Evolutionary conservation across 1,140 invertebrate genomes (phyloP), one percentile per base, ranked within the genome.

Genomic region (Halesus radiatus): DNA sequence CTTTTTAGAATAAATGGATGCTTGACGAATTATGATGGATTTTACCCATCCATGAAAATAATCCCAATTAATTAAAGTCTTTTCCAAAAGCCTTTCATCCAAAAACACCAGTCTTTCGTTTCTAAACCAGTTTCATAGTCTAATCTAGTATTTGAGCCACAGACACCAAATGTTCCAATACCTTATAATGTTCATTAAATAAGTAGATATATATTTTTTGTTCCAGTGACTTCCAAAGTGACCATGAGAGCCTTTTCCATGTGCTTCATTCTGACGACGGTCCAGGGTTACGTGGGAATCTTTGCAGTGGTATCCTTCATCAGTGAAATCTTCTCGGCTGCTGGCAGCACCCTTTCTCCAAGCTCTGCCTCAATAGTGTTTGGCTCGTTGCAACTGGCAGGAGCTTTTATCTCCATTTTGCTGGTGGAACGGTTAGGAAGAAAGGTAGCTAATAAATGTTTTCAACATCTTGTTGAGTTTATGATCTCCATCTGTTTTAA

Each of bases 361-460:
- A 72, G 22, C 29, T 53, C 15, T 1, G 58, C 60, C 6, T 16
- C 80, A 16, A 81, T 84, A 20, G 68, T 84, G 1, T 60, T 84
- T 5, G 78, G 70, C 1, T 6, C 64, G 15, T 54, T 81, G 62
- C 82, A 83, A 53, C 54, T 81, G 8, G 20, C 62, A 7, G 76
- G 79, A 15, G 79, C 82, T 0, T 85, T 85, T 79, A 37, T 80
- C 6, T 84, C 87, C 50, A 85, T 85, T 0, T 6, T 86, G 5
- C 37, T 87, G 8, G 85, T 88, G 18, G 88, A 88, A 73, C 83
- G 85, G 7, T 68, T 85, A 0, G 88, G 87, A 0, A 73, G 87
- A 29, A 87, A 86, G 81, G 84, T 84, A 75, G n/a, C 7, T 60
- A 45, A 45, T 6, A 32, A 0, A 3, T 32, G 4, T 6, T 7